A percentile compares a stretch with the other conserved stretches of the same genome.
Evolutionary conservation across 2,113 vertebrate species (phyloP).

Genomic region (Phaethon lepturus): DNA sequence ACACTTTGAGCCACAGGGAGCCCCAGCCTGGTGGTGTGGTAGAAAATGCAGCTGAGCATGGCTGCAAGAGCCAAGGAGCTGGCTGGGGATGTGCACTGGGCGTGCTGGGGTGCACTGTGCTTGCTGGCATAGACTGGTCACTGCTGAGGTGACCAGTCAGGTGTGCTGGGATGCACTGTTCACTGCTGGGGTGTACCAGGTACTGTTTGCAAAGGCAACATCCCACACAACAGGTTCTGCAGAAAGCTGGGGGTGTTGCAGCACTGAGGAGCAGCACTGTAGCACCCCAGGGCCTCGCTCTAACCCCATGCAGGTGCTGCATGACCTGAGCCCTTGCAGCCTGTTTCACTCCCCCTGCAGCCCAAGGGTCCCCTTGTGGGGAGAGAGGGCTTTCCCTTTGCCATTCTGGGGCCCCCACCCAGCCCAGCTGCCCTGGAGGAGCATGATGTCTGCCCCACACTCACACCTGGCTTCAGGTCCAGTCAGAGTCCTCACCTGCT

Average conservation of each 20-base stretch:
- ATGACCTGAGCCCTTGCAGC: background rate
- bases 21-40: background rate
- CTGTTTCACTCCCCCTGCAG: background rate
- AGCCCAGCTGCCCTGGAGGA: background rate
- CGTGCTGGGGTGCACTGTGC: background rate
- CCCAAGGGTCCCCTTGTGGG: no score
- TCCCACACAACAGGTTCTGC: no score
- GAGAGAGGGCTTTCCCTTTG: background rate
- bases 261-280: background rate
- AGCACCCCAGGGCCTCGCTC: background rate
- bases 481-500: background rate
- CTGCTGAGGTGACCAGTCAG: background rate
- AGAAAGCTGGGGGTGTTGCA: background rate
- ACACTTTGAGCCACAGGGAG: background rate
- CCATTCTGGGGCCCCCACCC: background rate
- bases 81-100: background rate
- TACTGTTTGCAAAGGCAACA: accelerated
- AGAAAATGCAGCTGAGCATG: background rate
- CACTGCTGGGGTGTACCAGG: background rate
- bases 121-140: background rate
- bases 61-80: background rate
- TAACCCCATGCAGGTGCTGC: background rate
- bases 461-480: background rate
- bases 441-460: background rate
- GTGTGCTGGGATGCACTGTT: background rate